Conservation (phyloP, 2,888 invertebrate genomes). For the Phytoseiulus persimilis region DNA sequence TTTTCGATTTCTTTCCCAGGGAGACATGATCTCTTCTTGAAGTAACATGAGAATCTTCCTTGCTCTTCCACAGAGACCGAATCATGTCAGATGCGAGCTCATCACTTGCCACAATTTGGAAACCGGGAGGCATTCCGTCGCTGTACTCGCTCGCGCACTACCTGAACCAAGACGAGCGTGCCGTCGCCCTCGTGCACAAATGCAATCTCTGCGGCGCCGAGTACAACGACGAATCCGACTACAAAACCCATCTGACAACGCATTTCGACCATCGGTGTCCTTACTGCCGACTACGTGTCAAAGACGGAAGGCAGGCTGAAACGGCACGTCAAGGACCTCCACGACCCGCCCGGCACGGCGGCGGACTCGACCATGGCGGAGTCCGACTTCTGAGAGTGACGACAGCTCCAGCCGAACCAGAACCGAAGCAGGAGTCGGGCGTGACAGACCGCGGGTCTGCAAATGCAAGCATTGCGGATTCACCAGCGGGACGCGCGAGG, state of each 20-base stretch:
- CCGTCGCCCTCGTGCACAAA: conserved; percentile 48
- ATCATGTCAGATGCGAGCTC: neutral
- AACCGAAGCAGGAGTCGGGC: conserved; percentile 40
- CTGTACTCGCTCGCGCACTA: neutral
- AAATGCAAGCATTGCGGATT: conserved; percentile 87
- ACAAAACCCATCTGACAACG: conserved; percentile 56
- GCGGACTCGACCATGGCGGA: conserved; percentile 45
- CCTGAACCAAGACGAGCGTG: neutral
- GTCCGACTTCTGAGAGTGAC: conserved; percentile 39
- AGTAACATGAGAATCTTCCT: neutral
- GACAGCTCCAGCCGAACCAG: conserved; percentile 29
- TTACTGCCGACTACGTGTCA: conserved; percentile 55
- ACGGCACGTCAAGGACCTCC: conserved; percentile 51
- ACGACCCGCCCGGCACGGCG: conserved; percentile 49
- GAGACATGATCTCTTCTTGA: too few relatives aligned
- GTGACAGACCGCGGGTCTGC: conserved; percentile 54
- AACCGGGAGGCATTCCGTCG: neutral
- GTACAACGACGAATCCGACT: conserved; percentile 53
- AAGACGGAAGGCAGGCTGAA: conserved; percentile 55
- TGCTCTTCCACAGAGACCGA: neutral
- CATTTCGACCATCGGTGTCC: conserved; percentile 56
- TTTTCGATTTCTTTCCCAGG: too few relatives aligned
- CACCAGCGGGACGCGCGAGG: conserved; percentile 73
- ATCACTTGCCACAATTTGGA: neutral
- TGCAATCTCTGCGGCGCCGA: conserved; percentile 55